Percentiles rank a stretch among this genome's conserved stretches.
These are phyloP conservation scores for Ctenopoma multispine DNA, from an alignment of 2,797 vertebrate genomes.

Conservation along the genomic window DNA sequence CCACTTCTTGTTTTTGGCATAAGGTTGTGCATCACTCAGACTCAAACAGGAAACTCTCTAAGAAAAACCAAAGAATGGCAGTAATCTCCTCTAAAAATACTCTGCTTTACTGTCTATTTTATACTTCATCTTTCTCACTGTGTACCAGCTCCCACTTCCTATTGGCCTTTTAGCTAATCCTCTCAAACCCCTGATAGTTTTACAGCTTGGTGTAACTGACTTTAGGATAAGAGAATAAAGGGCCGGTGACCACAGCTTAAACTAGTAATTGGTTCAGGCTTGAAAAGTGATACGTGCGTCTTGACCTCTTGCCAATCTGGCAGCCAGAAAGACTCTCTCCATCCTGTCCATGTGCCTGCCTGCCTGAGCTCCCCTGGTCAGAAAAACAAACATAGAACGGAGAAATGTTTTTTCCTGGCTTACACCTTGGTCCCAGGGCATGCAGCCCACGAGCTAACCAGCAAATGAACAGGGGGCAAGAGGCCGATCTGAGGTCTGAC, in stretches of 20 bases:
- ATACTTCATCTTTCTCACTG: constrained; percentile 26
- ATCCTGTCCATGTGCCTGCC: constrained; percentile 56
- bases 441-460: constrained; percentile 58
- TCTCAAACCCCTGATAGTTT: constrained; percentile 75
- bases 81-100: background rate
- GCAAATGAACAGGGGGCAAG: constrained; percentile 65
- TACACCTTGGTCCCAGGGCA: constrained; percentile 74
- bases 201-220: constrained; percentile 76
- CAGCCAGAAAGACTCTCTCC: constrained; percentile 63
- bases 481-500: constrained; percentile 64
- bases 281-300: constrained; percentile 71
- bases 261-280: constrained; percentile 78
- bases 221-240: constrained; percentile 75
- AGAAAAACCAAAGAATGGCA: constrained; percentile 5
- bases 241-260: constrained; percentile 72
- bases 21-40: background rate
- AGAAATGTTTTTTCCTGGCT: constrained; percentile 80
- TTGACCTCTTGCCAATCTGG: constrained; percentile 69
- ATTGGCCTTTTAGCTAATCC: constrained; percentile 67
- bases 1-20: background rate
- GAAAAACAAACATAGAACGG: constrained; percentile 76
- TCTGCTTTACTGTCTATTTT: constrained; percentile 1
- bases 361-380: constrained; percentile 69
- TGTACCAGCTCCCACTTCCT: constrained; percentile 52
- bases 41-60: background rate